Base-by-base conservation (phyloP, 2,113 vertebrate genomes). In the Melanotaenia duboulayi region DNA sequence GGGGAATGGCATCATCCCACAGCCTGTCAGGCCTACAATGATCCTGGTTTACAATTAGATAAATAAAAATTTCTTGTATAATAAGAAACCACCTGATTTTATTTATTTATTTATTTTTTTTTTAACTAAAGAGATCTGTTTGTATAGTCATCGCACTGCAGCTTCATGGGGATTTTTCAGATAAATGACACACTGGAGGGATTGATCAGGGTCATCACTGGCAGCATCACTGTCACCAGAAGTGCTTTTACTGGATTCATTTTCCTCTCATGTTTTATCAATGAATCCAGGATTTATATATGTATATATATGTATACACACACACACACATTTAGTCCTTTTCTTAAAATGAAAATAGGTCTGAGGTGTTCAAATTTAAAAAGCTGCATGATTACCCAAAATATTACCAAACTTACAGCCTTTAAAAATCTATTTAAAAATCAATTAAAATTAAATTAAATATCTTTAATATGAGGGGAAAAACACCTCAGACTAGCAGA, bases 141-240 rank as follows among this genome's bases (percentile, higher is more conserved):
- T 35, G 71, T 32, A 54, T 40, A 65, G 65, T 68, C 37, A 62
- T 64, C 68, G 68, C 81, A 77, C 23, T 60, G 49, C 19, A 59
- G 39, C 14, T 8, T 73, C 63, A 68, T 55, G 74, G 77, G 76
- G 51, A 56, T 46, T 64, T 70, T 39, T 64, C 2, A n/a, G 49
- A 68, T 52, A 48, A 72, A 55, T 42, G 13, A 58, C 51, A 39
- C 11, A 57, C 8, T 49, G 48, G 0, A 57, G 52, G 52, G 63
- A 60, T 64, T 25, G 23, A 37, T 17, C 67, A 74, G 71, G 79
- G 73, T 86, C 83, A 76, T 44, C 73, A 62, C 46, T 61, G 72
- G 39, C 78, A 82, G 11, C 49, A 52, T 65, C 73, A 78, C 76
- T 71, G 71, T 60, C 73, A 76, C 7, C 24, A 2, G 0, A 11